Conservation (phyloP, 1,140 invertebrate genomes). For the Dendrolimus kikuchii region DNA sequence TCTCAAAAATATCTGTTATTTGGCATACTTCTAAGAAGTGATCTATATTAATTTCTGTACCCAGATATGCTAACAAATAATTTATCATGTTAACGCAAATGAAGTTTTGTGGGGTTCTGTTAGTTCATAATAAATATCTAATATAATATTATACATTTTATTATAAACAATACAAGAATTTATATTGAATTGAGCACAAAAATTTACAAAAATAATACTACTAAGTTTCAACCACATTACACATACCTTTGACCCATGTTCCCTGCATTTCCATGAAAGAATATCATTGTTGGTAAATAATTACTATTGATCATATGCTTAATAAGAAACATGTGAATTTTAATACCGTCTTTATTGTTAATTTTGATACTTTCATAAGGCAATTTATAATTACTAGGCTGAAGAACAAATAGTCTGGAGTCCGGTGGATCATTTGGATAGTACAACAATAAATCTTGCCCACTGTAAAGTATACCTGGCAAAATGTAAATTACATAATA, state of each 20-base stretch:
- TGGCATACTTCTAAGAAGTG: no score
- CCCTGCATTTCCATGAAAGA: constrained; percentile 96
- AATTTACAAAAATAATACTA: no score
- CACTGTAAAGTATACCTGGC: constrained; percentile 86
- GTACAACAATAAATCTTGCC: constrained; percentile 89
- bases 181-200: no score
- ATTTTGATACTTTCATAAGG: constrained; percentile 89
- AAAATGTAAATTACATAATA: constrained; percentile 6
- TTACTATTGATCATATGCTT: constrained; percentile 80
- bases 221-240: neutral
- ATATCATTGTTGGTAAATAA: constrained; percentile 86
- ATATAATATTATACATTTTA: no score
- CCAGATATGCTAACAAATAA: no score
- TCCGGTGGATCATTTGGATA: constrained; percentile 91
- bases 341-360: constrained; percentile 84
- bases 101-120: no score
- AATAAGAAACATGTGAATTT: constrained; percentile 90
- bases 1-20: no score
- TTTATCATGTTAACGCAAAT: no score
- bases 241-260: constrained; percentile 93
- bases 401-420: constrained; percentile 88
- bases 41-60: no score
- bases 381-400: constrained; percentile 86
- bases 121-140: no score
- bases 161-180: neutral